Evolutionary conservation across 2,797 vertebrate species (phyloP).

Genomic region (Phoeniculus purpureus): DNA sequence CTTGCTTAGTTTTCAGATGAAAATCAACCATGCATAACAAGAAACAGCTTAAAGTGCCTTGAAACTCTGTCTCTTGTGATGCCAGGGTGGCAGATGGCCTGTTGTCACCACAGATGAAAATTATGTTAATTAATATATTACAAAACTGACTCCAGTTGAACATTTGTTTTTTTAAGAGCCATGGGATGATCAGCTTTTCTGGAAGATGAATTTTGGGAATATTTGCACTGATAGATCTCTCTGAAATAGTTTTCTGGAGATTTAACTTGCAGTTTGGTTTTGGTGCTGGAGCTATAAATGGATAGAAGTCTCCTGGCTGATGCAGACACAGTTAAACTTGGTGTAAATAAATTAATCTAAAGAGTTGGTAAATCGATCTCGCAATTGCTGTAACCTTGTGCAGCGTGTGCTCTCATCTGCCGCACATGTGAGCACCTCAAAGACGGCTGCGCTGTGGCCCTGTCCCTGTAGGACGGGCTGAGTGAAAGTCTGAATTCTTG

Average conservation of each 20-base stretch:
- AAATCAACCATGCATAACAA: background rate
- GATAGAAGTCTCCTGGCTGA: background rate
- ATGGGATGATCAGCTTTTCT: conserved; percentile 48
- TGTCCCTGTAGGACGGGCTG: background rate
- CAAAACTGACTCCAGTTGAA: conserved; percentile 53
- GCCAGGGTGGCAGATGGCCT: conserved; percentile 64
- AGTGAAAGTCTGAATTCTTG: background rate
- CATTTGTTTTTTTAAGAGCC: conserved; percentile 30
- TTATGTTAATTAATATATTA: conserved; percentile 70
- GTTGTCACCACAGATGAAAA: conserved; percentile 65
- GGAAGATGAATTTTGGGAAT: conserved; percentile 43
- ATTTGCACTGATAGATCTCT: conserved; percentile 23
- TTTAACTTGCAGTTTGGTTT: conserved; percentile 45
- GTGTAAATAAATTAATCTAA: background rate
- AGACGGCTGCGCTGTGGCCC: too few species aligned
- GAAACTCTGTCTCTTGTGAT: background rate
- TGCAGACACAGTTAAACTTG: background rate
- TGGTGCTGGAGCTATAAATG: background rate
- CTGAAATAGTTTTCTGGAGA: conserved; percentile 30
- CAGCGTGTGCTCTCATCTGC: background rate
- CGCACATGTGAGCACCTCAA: rapidly evolving
- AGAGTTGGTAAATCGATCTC: background rate
- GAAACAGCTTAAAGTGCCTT: conserved; percentile 11
- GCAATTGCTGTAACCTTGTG: background rate
- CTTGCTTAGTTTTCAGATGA: conserved; percentile 1